Conservation (phyloP, 2,113 vertebrate genomes). For the Mellivora capensis region DNA sequence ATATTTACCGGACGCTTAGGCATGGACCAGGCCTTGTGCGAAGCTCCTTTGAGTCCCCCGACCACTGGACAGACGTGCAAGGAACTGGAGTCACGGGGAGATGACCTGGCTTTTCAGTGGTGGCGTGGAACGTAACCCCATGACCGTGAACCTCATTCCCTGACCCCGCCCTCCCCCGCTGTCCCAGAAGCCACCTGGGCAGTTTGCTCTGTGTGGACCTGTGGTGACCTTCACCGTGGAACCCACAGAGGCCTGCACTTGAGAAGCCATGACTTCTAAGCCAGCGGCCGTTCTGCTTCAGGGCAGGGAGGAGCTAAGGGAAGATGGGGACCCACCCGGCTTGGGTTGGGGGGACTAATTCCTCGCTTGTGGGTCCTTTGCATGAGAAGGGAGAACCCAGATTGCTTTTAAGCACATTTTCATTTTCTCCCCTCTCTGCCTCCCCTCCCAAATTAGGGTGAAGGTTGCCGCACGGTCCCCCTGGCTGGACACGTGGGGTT, state of each 20-base stretch:
- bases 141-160: background rate
- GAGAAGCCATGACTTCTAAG: background rate
- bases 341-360: conserved; percentile 25
- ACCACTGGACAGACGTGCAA: background rate
- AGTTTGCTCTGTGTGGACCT: background rate
- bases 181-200: background rate
- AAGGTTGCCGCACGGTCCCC: conserved; percentile 93
- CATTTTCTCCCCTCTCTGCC: conserved; percentile 21
- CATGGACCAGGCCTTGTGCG: background rate
- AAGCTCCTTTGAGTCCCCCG: background rate
- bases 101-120: background rate
- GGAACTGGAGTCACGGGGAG: background rate
- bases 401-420: conserved; percentile 36
- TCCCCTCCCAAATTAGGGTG: conserved; percentile 84
- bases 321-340: background rate
- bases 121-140: background rate
- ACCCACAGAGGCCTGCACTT: background rate
- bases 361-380: background rate
- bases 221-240: background rate
- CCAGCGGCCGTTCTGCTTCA: background rate
- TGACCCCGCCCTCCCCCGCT: background rate
- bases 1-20: background rate
- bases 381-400: background rate
- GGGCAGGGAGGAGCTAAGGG: background rate
- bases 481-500: conserved; percentile 98